A percentile compares a stretch with the other conserved stretches of the same genome.
Evolutionary conservation across 2,113 vertebrate species (phyloP).

Genomic region (Camelus bactrianus): DNA sequence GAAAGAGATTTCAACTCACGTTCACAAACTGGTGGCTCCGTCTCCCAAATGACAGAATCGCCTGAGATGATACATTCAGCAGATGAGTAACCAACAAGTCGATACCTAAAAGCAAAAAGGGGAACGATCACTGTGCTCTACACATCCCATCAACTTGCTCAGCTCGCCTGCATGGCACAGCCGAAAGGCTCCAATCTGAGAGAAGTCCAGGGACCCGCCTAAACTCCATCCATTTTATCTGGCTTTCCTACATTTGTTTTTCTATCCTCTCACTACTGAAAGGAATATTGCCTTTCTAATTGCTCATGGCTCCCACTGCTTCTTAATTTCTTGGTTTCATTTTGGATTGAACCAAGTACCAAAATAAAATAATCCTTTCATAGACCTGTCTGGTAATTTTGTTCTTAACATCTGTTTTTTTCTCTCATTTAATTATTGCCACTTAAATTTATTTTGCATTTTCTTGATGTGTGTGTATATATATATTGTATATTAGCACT

Average conservation of each 20-base stretch:
- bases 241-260: neutral
- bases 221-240: neutral
- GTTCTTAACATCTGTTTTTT: neutral
- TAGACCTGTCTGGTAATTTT: neutral
- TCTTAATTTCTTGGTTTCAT: neutral
- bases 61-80: neutral
- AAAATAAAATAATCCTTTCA: neutral
- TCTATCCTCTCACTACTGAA: neutral
- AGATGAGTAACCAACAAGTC: slow-evolving; percentile 15
- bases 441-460: neutral
- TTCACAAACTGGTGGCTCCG: neutral
- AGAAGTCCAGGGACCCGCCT: neutral
- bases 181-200: neutral
- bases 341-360: neutral
- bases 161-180: neutral
- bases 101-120: slow-evolving; percentile 17
- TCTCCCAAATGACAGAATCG: slow-evolving; percentile 16
- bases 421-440: neutral
- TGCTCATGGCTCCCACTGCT: neutral
- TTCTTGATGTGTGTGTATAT: too few relatives aligned
- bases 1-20: slow-evolving; percentile 56
- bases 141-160: neutral
- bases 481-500: neutral
- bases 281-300: neutral
- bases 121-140: neutral